These are phyloP conservation scores for Athrips mouffetella DNA, from an alignment of 2,888 invertebrate species.

Conservation along the genomic window DNA sequence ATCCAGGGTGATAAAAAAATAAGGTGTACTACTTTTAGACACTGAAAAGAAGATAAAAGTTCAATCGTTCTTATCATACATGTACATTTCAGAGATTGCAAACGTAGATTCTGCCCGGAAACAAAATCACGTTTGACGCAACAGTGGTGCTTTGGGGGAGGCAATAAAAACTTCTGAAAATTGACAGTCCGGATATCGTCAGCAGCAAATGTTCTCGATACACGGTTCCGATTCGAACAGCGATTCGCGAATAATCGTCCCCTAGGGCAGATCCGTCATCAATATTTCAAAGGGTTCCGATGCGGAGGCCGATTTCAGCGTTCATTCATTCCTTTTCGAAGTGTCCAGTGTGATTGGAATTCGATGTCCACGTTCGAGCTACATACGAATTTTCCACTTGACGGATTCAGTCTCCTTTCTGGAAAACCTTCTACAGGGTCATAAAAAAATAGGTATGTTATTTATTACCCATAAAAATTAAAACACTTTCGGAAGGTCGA, in stretches of 20 bases:
- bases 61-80: no score
- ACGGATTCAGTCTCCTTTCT: background rate
- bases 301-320: conserved; percentile 48
- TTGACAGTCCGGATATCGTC: conserved; percentile 43
- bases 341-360: conserved; percentile 45
- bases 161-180: conserved; percentile 53
- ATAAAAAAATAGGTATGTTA: no score
- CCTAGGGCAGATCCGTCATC: conserved; percentile 56
- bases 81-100: no score
- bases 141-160: conserved; percentile 28
- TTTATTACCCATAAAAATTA: no score
- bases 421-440: no score
- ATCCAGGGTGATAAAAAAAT: no score
- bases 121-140: conserved; percentile 26
- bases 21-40: no score
- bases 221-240: conserved; percentile 42
- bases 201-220: conserved; percentile 41
- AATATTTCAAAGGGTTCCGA: conserved; percentile 55
- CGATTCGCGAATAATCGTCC: conserved; percentile 53
- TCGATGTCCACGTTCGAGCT: conserved; percentile 43
- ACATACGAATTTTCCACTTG: background rate
- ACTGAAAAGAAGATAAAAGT: no score
- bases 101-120: no score
- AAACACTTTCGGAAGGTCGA: no score
- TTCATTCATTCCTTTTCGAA: conserved; percentile 38